Percentiles rank a stretch among this genome's conserved stretches.
Evolutionary conservation across 2,113 vertebrate species (phyloP).

Genomic region (Hirundichthys speculiger): DNA sequence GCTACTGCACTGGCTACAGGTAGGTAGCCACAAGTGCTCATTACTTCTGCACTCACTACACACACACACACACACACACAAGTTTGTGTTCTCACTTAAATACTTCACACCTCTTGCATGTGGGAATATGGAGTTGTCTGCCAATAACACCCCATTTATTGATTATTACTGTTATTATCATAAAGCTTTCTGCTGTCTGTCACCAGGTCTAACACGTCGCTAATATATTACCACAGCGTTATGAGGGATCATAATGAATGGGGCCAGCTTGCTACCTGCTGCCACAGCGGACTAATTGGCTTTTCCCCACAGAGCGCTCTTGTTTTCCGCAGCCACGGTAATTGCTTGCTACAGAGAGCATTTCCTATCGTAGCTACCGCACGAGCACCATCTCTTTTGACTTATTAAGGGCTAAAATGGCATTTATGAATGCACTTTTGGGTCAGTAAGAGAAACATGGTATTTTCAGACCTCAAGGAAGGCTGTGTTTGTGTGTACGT

Average conservation of each 20-base stretch:
- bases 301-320: slow-evolving; percentile 66
- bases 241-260: slow-evolving; percentile 65
- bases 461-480: slow-evolving; percentile 60
- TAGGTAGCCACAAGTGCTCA: neutral
- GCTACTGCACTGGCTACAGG: neutral
- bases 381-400: slow-evolving; percentile 43
- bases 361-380: slow-evolving; percentile 28
- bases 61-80: neutral
- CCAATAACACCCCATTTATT: slow-evolving; percentile 46
- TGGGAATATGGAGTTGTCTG: slow-evolving; percentile 34
- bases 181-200: slow-evolving; percentile 51
- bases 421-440: slow-evolving; percentile 61
- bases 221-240: slow-evolving; percentile 57
- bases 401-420: slow-evolving; percentile 60
- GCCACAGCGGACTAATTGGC: slow-evolving; percentile 65
- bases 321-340: slow-evolving; percentile 61
- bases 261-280: slow-evolving; percentile 63
- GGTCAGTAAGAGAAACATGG: slow-evolving; percentile 42
- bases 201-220: slow-evolving; percentile 29
- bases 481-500: slow-evolving; percentile 23
- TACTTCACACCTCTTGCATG: neutral
- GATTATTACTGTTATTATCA: slow-evolving; percentile 59
- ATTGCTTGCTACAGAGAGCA: slow-evolving; percentile 60
- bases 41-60: neutral
- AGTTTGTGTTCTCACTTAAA: slow-evolving; percentile 44